phyloP scores from a whole-genome alignment of 2,888 invertebrate species.

The Melanchra persicariae region DNA sequence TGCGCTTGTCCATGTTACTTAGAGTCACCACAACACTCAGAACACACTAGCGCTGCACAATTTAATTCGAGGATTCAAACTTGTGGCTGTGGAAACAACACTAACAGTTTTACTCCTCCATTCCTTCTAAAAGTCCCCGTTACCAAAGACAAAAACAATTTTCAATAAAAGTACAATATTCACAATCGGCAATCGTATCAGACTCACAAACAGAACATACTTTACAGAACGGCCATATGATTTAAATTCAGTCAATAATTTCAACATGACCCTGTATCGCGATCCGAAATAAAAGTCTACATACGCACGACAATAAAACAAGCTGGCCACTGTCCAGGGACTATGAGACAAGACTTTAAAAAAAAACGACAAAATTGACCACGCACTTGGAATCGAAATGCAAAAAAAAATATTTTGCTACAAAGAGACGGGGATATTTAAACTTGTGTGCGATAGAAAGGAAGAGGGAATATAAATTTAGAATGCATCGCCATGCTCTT shows the following conservation, averaged over 20 bases:
- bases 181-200: constrained; percentile 56
- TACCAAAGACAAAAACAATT: constrained; percentile 38
- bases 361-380: constrained; percentile 87
- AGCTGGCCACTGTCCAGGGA: constrained; percentile 78
- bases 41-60: neutral
- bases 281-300: constrained; percentile 70
- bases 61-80: neutral
- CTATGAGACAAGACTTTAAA: constrained; percentile 81
- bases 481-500: constrained; percentile 89
- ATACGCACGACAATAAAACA: constrained; percentile 77
- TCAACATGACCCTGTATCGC: constrained; percentile 67
- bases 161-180: constrained; percentile 57
- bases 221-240: constrained; percentile 56
- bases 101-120: too few species aligned
- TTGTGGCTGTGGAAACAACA: neutral
- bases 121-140: neutral
- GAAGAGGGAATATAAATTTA: constrained; percentile 85
- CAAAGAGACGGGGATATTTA: constrained; percentile 79
- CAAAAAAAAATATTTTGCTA: constrained; percentile 86
- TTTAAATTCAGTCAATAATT: constrained; percentile 72
- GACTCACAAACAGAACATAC: constrained; percentile 51
- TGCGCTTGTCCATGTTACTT: neutral
- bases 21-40: neutral
- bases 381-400: constrained; percentile 89
- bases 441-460: constrained; percentile 75